Evolutionary conservation across 2,113 vertebrate species (phyloP).

Genomic region (Eubucco bourcierii): DNA sequence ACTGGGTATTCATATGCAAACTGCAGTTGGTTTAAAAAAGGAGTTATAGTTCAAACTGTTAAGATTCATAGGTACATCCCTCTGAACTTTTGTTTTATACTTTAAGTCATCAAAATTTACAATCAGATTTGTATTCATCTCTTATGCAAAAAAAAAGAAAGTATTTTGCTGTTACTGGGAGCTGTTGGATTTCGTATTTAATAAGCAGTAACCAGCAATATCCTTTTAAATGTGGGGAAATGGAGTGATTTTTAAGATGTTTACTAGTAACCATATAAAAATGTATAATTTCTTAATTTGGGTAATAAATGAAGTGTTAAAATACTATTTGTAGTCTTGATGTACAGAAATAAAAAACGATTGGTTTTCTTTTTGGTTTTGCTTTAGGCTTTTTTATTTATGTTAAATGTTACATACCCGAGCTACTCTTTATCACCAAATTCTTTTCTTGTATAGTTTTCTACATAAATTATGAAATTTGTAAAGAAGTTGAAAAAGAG

Average conservation of each 20-base stretch:
- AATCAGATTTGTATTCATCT: conserved; percentile 50
- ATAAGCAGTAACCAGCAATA: conserved; percentile 76
- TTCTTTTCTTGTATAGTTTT: conserved; percentile 64
- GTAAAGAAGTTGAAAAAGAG: conserved; percentile 44
- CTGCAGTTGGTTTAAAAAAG: neutral
- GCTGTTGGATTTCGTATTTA: conserved; percentile 49
- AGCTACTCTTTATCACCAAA: conserved; percentile 18
- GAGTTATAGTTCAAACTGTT: neutral
- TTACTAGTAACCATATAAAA: conserved; percentile 77
- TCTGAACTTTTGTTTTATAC: conserved; percentile 34
- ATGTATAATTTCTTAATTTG: conserved; percentile 82
- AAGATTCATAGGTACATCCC: neutral
- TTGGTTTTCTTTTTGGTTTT: conserved; percentile 73
- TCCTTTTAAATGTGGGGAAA: conserved; percentile 64
- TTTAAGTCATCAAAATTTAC: conserved; percentile 28
- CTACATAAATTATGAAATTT: conserved; percentile 48
- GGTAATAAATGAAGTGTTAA: conserved; percentile 79
- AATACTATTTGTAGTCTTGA: conserved; percentile 80
- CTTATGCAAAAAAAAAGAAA: conserved; percentile 43
- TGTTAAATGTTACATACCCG: conserved; percentile 45
- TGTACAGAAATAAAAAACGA: conserved; percentile 79
- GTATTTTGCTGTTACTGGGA: conserved; percentile 56
- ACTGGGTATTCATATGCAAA: neutral
- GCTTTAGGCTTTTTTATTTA: conserved; percentile 71
- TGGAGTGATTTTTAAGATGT: conserved; percentile 73